Percentiles rank a stretch among this genome's conserved stretches.
These are phyloP conservation scores for Apteryx owenii DNA, from an alignment of 2,113 vertebrate genomes.

Conservation along the genomic window DNA sequence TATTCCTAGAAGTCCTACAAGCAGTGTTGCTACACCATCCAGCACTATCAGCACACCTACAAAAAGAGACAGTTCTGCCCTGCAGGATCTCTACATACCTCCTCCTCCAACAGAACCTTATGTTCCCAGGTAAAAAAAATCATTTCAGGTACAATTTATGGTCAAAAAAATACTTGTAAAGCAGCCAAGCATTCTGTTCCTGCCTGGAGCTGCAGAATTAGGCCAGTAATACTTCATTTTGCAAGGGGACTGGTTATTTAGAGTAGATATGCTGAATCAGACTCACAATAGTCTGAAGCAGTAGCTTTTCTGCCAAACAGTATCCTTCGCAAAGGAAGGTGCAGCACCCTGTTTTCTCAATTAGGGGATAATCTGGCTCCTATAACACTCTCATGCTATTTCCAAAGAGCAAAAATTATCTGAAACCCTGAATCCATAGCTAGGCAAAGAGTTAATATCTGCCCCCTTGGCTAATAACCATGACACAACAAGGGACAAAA, in stretches of 20 bases:
- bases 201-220: accelerated
- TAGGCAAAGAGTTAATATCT: neutral
- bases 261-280: neutral
- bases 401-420: neutral
- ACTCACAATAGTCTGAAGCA: neutral
- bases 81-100: constrained; percentile 96
- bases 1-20: constrained; percentile 96
- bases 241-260: neutral
- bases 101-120: constrained; percentile 96
- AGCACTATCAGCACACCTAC: constrained; percentile 97
- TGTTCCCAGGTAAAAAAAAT: constrained; percentile 87
- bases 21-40: constrained; percentile 93
- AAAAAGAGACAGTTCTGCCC: constrained; percentile 94
- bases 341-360: neutral
- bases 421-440: neutral
- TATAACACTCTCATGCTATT: neutral
- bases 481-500: neutral
- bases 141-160: neutral
- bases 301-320: neutral
- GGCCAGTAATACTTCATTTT: neutral
- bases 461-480: neutral
- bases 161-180: neutral
- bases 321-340: neutral
- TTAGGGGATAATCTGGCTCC: neutral
- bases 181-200: neutral